A percentile compares a stretch with the other conserved stretches of the same genome.
These are phyloP conservation scores for Alaudala cheleensis DNA, from an alignment of 2,113 vertebrate species.

Conservation along the genomic window DNA sequence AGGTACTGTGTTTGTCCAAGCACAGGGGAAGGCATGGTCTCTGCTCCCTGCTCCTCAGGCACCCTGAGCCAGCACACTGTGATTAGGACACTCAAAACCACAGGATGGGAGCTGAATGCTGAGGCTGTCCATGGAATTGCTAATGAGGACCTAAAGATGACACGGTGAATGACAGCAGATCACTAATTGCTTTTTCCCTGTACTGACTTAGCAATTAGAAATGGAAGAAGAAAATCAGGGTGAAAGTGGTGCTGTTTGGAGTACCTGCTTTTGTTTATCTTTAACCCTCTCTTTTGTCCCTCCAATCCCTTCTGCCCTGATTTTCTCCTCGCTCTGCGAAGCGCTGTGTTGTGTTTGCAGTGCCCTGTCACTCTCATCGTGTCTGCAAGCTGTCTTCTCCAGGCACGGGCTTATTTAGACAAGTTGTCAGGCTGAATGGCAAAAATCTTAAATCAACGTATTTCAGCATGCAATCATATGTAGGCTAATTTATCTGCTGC, in stretches of 20 bases:
- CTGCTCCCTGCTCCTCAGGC: neutral
- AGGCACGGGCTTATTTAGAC: constrained; percentile 71
- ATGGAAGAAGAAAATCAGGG: constrained; percentile 6
- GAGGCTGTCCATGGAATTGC: neutral
- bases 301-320: neutral
- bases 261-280: constrained; percentile 18
- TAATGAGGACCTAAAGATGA: constrained; percentile 42
- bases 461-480: constrained; percentile 69
- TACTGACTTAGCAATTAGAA: constrained; percentile 43
- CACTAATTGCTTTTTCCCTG: constrained; percentile 40
- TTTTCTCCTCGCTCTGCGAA: constrained; percentile 17
- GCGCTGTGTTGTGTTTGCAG: constrained; percentile 39
- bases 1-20: neutral
- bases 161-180: constrained; percentile 2
- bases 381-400: constrained; percentile 70
- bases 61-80: neutral
- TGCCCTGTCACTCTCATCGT: constrained; percentile 62
- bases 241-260: neutral
- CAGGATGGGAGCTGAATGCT: neutral
- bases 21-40: neutral
- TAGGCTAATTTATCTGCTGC: constrained; percentile 71
- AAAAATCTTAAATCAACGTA: constrained; percentile 72
- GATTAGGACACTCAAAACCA: neutral
- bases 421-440: constrained; percentile 73
- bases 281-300: constrained; percentile 38